A percentile compares a stretch with the other conserved stretches of the same genome.
phyloP scores from a whole-genome alignment of 1,140 invertebrate species.

The Monomorium pharaonis region DNA sequence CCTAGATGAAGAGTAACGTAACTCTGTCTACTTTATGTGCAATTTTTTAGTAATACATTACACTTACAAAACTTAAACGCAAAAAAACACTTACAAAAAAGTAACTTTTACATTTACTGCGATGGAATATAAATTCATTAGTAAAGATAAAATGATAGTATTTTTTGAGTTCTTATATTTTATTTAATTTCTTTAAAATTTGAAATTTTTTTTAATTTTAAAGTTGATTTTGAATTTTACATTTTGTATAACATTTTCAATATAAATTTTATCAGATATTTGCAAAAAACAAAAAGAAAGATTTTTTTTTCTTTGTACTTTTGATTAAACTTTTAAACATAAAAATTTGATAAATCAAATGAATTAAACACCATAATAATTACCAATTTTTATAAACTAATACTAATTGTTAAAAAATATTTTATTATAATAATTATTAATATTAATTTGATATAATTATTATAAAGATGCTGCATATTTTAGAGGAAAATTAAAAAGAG shows the following conservation, averaged over 20 bases:
- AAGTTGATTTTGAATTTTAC: neutral
- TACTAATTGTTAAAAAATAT: neutral
- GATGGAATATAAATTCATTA: neutral
- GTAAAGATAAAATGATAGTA: neutral
- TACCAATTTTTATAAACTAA: neutral
- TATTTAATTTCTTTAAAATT: neutral
- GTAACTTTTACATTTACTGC: neutral
- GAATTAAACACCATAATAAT: neutral
- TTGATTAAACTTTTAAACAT: neutral
- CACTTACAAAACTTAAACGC: too few relatives aligned
- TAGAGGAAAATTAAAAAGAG: neutral
- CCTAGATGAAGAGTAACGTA: conserved; percentile 57
- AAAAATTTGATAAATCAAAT: neutral
- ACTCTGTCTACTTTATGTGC: neutral
- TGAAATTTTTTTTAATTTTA: too few relatives aligned
- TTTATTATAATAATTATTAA: neutral
- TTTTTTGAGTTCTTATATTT: neutral
- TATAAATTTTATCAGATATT: neutral
- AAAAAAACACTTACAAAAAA: neutral
- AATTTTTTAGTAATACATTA: neutral
- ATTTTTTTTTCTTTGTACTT: neutral
- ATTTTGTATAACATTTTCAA: neutral
- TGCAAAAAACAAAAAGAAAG: neutral
- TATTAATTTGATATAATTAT: neutral
- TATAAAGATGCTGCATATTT: neutral